Evolutionary conservation across 2,888 invertebrate species (phyloP).

Genomic region (Flexamia atlantica): DNA sequence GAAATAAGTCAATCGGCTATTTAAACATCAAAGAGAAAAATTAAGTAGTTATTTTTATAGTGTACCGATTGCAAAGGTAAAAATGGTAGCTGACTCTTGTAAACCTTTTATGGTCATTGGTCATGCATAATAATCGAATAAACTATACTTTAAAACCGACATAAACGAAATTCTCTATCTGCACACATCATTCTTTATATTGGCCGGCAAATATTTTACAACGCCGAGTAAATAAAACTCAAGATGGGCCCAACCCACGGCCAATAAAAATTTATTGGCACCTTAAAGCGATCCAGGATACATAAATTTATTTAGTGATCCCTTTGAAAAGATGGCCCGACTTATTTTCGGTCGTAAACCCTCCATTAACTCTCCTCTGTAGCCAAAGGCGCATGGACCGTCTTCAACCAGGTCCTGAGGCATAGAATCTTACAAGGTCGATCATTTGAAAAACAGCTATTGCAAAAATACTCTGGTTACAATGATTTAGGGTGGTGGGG

Average conservation of each 20-base stretch:
- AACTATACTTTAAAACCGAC: no score
- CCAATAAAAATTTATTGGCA: conserved; percentile 19
- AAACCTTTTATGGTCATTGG: no score
- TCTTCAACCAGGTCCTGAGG: background rate
- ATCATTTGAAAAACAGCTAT: background rate
- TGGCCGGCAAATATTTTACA: background rate
- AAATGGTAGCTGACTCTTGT: no score
- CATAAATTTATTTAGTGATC: conserved; percentile 27
- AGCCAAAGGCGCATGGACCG: background rate
- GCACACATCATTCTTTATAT: background rate
- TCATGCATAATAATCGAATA: no score
- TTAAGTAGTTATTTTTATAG: no score
- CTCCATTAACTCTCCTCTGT: background rate
- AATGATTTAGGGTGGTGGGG: background rate
- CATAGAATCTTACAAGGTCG: background rate
- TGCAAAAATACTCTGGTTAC: conserved; percentile 8
- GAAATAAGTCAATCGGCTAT: no score
- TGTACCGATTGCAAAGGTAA: no score
- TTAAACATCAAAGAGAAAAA: no score
- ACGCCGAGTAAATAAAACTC: background rate
- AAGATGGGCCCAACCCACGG: conserved; percentile 6
- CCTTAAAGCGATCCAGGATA: conserved; percentile 23
- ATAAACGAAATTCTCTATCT: no score
- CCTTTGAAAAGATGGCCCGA: background rate
- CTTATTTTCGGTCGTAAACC: background rate